Percentiles rank a stretch among this genome's conserved stretches.
phyloP scores from a whole-genome alignment of 53 echinoderm and acorn worm genomes.

The Zoroaster sp. region DNA sequence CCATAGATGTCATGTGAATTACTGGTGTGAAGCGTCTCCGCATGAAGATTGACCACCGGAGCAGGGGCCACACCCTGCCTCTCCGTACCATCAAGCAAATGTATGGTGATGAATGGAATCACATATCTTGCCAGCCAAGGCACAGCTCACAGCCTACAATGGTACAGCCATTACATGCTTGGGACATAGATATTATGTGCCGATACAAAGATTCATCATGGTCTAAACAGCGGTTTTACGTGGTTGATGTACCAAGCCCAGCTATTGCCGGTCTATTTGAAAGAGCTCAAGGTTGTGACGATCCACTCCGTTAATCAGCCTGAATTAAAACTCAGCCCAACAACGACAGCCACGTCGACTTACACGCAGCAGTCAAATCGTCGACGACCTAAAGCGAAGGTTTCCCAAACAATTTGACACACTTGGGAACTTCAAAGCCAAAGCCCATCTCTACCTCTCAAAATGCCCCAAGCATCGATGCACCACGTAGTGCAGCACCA shows the following conservation, averaged over 20 bases:
- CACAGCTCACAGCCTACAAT: constrained; percentile 59
- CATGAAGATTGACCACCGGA: constrained; percentile 57
- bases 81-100: constrained; percentile 42
- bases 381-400: constrained; percentile 8
- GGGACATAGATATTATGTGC: constrained; percentile 36
- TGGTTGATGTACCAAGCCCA: constrained; percentile 60
- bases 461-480: constrained; percentile 46
- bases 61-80: constrained; percentile 55
- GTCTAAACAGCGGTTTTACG: constrained; percentile 33
- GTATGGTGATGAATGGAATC: constrained; percentile 42
- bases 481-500: no score
- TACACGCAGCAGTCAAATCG: not conserved
- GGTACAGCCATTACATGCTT: constrained; percentile 22
- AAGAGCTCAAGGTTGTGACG: constrained; percentile 49
- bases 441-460: constrained; percentile 23
- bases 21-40: constrained; percentile 29
- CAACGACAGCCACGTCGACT: not conserved
- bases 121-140: constrained; percentile 1
- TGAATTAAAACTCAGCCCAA: not conserved
- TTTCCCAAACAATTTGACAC: not conserved
- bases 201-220: constrained; percentile 20
- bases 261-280: constrained; percentile 63
- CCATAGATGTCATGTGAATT: not conserved
- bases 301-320: constrained; percentile 19
- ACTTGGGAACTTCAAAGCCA: constrained; percentile 7